These are phyloP conservation scores for Hypanus sabinus DNA, from an alignment of 2,113 vertebrate genomes.

Conservation along the genomic window DNA sequence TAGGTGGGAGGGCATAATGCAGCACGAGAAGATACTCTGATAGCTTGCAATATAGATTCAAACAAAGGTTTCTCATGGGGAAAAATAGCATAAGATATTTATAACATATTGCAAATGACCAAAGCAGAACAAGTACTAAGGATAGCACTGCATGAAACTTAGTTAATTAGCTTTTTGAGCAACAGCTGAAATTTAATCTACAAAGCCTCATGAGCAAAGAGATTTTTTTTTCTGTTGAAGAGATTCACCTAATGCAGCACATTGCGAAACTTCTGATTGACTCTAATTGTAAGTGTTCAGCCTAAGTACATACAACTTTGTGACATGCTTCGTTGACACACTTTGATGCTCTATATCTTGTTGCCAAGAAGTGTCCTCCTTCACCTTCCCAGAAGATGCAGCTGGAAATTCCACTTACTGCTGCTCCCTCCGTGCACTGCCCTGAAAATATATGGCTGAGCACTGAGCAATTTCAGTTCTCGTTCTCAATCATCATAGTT, in stretches of 20 bases:
- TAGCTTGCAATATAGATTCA: background rate
- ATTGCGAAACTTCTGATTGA: background rate
- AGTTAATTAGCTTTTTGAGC: background rate
- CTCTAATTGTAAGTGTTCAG: background rate
- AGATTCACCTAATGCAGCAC: background rate
- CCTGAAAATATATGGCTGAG: background rate
- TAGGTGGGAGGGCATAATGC: background rate
- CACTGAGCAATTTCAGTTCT: background rate
- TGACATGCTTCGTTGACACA: background rate
- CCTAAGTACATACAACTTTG: background rate
- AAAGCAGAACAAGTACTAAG: background rate
- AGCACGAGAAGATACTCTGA: background rate
- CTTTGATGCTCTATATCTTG: background rate
- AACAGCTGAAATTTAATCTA: background rate
- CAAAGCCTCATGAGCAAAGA: background rate
- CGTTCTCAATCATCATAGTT: background rate
- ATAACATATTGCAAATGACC: background rate
- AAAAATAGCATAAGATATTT: background rate
- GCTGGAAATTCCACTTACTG: background rate
- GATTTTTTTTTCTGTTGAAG: too few relatives aligned
- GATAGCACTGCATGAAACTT: background rate
- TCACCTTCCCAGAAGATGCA: background rate
- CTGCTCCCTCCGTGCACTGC: background rate
- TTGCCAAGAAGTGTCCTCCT: background rate
- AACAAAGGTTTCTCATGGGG: background rate